These are phyloP conservation scores for Clarias magur DNA, from an alignment of 2,113 vertebrate genomes.

Conservation along the genomic window DNA sequence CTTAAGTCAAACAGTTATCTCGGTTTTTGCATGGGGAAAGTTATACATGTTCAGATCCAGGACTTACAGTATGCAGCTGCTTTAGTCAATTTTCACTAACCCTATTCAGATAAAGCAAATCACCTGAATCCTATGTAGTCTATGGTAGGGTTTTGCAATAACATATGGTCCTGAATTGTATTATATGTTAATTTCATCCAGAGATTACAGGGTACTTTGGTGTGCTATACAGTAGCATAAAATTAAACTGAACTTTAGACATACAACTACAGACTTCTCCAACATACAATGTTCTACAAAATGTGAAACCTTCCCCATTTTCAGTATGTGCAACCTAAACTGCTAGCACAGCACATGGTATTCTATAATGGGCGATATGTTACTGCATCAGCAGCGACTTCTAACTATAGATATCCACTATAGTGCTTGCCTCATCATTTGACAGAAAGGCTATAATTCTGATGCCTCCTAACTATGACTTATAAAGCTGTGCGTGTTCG, in stretches of 20 bases:
- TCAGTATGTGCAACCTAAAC: not conserved
- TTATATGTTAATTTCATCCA: not conserved
- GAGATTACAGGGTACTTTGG: not conserved
- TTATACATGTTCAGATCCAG: not conserved
- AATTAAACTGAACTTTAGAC: not conserved
- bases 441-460: not conserved
- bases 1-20: not conserved
- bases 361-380: not conserved
- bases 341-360: slow-evolving; percentile 9
- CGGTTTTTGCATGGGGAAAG: not conserved
- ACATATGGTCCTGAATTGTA: not conserved
- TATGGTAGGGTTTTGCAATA: not conserved
- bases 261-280: not conserved
- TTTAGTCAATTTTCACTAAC: not conserved
- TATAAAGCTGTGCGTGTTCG: not conserved
- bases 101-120: not conserved
- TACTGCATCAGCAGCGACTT: slow-evolving; percentile 9
- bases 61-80: not conserved
- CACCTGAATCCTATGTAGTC: not conserved
- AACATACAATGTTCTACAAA: not conserved
- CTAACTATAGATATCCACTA: slow-evolving; percentile 3
- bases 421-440: not conserved
- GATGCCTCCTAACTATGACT: not conserved
- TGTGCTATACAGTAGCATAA: not conserved
- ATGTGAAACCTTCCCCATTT: not conserved